Evolutionary conservation across 2,797 vertebrate genomes (phyloP).

Genomic region (Enteromius fasciolatus): DNA sequence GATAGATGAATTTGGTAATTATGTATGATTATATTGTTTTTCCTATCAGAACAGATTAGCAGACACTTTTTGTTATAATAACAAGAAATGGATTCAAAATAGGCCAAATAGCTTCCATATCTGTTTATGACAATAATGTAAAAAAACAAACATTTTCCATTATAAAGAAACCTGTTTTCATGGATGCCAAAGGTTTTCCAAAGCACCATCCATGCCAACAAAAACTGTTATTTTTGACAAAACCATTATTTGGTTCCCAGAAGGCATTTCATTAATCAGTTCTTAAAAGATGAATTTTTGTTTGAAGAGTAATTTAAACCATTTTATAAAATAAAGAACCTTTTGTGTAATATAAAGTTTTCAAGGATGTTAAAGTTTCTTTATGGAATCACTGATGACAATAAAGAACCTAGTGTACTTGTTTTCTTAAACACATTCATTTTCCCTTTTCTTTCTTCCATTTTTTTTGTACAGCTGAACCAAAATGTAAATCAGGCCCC

Average conservation of each 20-base stretch:
- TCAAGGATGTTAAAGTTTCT: neutral
- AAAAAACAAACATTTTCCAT: neutral
- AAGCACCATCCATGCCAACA: neutral
- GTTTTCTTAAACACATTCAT: neutral
- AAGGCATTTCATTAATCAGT: neutral
- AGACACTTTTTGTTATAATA: too few species aligned
- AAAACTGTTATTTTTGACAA: neutral
- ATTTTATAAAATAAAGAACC: neutral
- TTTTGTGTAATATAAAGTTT: neutral
- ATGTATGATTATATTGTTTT: neutral
- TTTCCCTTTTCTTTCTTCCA: constrained; percentile 9
- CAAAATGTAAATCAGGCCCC: constrained; percentile 88
- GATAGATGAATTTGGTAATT: neutral
- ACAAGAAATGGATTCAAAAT: too few species aligned
- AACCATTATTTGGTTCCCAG: neutral
- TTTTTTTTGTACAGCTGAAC: constrained; percentile 62
- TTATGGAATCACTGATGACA: neutral
- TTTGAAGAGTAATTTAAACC: neutral
- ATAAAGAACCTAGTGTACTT: neutral
- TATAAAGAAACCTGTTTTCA: neutral
- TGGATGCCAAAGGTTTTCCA: neutral
- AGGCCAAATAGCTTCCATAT: too few species aligned
- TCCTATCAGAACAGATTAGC: too few species aligned
- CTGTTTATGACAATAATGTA: neutral
- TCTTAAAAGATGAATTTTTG: neutral